phyloP scores from a whole-genome alignment of 2,797 vertebrate species.

The Heteromormyrus szaboi region DNA sequence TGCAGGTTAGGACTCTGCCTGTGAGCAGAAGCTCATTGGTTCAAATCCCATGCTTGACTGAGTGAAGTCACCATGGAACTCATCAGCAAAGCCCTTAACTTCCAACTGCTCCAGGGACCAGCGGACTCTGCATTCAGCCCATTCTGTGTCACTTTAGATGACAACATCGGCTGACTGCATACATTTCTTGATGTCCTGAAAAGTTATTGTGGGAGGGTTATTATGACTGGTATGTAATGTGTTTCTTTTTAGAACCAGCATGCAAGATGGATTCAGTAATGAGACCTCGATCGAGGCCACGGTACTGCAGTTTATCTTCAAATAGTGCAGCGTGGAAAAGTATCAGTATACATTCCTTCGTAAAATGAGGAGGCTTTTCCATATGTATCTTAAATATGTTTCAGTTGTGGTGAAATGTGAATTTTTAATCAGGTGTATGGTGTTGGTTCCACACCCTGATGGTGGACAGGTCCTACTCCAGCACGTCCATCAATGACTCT shows the following conservation, averaged over 20 bases:
- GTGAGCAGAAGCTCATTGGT: background rate
- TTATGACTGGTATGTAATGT: constrained; percentile 1
- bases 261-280: constrained; percentile 50
- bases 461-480: constrained; percentile 80
- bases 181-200: background rate
- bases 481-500: constrained; percentile 85
- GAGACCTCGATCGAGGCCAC: constrained; percentile 57
- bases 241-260: constrained; percentile 43
- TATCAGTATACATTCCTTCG: background rate
- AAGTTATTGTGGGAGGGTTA: background rate
- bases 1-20: background rate
- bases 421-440: background rate
- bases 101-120: background rate
- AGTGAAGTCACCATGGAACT: background rate
- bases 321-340: background rate
- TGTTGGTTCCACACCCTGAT: background rate
- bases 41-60: background rate
- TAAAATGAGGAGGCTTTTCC: background rate
- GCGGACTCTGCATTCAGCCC: background rate
- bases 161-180: background rate
- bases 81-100: background rate
- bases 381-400: background rate
- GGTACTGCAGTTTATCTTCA: constrained; percentile 40
- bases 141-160: background rate
- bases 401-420: background rate